Evolutionary conservation across 2,888 invertebrate genomes (phyloP).

Genomic region (Seladonia tumulorum): DNA sequence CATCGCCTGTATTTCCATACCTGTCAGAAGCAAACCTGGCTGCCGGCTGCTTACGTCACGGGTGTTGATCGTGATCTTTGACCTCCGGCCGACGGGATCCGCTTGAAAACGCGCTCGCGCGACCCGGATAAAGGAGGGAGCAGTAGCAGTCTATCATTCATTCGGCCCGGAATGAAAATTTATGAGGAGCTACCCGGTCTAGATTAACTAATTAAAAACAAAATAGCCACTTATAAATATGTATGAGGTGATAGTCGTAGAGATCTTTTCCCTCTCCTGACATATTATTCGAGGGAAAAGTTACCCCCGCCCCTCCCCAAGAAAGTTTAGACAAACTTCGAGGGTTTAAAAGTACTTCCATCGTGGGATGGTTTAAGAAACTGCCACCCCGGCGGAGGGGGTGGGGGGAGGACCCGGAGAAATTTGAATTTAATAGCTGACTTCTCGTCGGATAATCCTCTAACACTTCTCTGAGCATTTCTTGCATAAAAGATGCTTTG

Average conservation of each 20-base stretch:
- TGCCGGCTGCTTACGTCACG: constrained; percentile 56
- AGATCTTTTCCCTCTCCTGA: neutral
- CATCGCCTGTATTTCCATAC: constrained; percentile 68
- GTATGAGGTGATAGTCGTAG: neutral
- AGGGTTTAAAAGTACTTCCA: neutral
- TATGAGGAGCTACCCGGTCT: constrained; percentile 11
- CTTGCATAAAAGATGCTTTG: constrained; percentile 14
- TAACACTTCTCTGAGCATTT: neutral
- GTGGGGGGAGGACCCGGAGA: neutral
- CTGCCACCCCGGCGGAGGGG: neutral
- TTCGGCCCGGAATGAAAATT: constrained; percentile 39
- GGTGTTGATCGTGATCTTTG: constrained; percentile 60
- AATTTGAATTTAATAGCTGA: constrained; percentile 15
- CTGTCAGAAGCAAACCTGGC: constrained; percentile 61
- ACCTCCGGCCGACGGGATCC: constrained; percentile 34
- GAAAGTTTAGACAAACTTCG: constrained; percentile 6
- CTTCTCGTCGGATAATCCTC: constrained; percentile 16
- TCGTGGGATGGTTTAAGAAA: neutral
- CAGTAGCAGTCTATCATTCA: neutral
- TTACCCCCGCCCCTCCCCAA: neutral
- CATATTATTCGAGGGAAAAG: constrained; percentile 5
- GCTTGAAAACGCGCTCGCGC: constrained; percentile 51
- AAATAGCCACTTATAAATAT: constrained; percentile 50
- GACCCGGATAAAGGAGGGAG: constrained; percentile 33
- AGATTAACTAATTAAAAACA: constrained; percentile 38